Evolutionary conservation across 2,113 vertebrate species (phyloP).

Genomic region (Chlamydotis undulata): DNA sequence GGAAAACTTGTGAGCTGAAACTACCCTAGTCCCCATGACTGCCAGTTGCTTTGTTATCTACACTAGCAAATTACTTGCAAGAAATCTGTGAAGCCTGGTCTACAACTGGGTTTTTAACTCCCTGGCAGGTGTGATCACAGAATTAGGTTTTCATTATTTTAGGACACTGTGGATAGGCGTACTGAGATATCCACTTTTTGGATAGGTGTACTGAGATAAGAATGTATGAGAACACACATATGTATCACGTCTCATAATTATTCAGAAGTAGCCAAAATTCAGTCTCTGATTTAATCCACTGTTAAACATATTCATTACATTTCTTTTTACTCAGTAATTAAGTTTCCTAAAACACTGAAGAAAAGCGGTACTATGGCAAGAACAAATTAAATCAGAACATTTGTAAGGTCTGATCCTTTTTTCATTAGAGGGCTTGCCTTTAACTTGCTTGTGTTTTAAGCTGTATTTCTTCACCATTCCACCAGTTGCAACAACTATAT

Average conservation of each 20-base stretch:
- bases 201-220: not conserved
- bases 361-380: not conserved
- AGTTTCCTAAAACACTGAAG: not conserved
- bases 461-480: not conserved
- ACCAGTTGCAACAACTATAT: not conserved
- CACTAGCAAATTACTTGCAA: not conserved
- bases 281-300: not conserved
- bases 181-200: not conserved
- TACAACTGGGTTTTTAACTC: not conserved
- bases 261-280: not conserved
- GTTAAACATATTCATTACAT: not conserved
- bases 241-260: not conserved
- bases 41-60: not conserved
- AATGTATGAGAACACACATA: not conserved
- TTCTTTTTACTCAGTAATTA: not conserved
- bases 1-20: not conserved
- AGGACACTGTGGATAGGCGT: not conserved
- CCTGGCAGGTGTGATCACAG: not conserved
- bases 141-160: not conserved
- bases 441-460: not conserved
- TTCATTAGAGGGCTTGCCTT: not conserved
- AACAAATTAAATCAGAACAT: not conserved
- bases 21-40: not conserved
- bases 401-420: not conserved
- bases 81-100: not conserved